phyloP scores from a whole-genome alignment of 2,797 vertebrate genomes.

The Amblyopsis hoosieri region DNA sequence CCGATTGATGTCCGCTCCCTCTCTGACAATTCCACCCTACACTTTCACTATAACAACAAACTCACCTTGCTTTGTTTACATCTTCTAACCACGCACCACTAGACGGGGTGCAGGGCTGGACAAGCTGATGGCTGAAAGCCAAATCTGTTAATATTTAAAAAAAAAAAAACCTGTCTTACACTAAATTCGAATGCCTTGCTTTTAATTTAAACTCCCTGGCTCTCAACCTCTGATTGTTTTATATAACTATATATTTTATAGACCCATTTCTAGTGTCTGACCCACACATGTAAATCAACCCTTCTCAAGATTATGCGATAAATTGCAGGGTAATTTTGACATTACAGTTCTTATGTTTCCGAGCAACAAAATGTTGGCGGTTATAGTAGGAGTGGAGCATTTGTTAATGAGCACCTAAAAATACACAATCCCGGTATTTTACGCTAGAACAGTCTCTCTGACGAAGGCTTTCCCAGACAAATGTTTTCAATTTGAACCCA shows the following conservation, averaged over 20 bases:
- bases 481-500: slow-evolving; percentile 3
- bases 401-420: slow-evolving; percentile 61
- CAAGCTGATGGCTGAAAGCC: no score
- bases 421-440: slow-evolving; percentile 27
- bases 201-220: no score
- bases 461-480: no score
- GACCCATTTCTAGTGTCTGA: slow-evolving; percentile 38
- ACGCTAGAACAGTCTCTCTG: slow-evolving; percentile 13
- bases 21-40: no score
- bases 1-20: no score
- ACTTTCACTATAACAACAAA: no score
- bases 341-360: slow-evolving; percentile 69
- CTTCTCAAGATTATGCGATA: slow-evolving; percentile 64
- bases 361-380: slow-evolving; percentile 55
- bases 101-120: no score
- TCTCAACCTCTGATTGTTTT: neutral
- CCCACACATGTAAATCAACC: slow-evolving; percentile 67
- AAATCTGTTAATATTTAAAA: no score
- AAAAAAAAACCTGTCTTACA: no score
- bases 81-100: no score
- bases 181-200: no score
- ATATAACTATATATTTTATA: neutral
- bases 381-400: slow-evolving; percentile 50
- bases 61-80: no score
- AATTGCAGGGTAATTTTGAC: slow-evolving; percentile 72